Base-by-base conservation (phyloP, 30 jellyfish, hydroid and myxozoan species). In the Calvadosia cruxmelitensis region DNA sequence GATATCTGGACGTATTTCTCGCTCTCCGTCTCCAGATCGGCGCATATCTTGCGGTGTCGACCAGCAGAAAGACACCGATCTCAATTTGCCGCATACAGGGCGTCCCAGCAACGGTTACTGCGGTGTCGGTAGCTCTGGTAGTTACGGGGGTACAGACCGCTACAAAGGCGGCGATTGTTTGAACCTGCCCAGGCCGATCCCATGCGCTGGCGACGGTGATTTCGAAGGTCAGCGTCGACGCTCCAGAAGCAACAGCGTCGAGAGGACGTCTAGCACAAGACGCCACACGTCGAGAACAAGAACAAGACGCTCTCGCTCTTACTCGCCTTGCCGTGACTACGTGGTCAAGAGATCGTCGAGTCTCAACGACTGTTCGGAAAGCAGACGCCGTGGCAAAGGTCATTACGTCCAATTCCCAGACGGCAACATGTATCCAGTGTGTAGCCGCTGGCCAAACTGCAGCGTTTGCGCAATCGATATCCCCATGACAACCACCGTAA, bases 391-490 rank as follows among this genome's bases (percentile, higher is more conserved):
- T 10, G 76, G 75, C 23, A 67, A 31, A 13, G 34, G 53, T 0
- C 71, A 31, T 23, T 42, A 42, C 20, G 57, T 42, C 15, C 15
- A 42, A 42, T 42, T 42, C 20, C 57, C 57, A 5, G 78, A 57
- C 42, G 76, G 78, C 25, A 79, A 78, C 7, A 33, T 69, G 35
- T 87, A 78, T 64, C 97, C 97, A 50, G 97, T 87, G 31, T 87
- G 97, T 71, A 81, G 94, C 63, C 93, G 97, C 36, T 87, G 83
- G 82, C 97, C 97, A 3, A 87, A 87, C 53, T 87, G 97, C 69
- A 87, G 95, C 32, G 97, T 87, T 7, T 87, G 97, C 77, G 76
- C 90, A 0, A 87, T 87, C 63, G 97, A 87, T 34, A 87, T 87
- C 2, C 97, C 93, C 1, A 42, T 42, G 57, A 5, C 57, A 5